These are phyloP conservation scores for Cyclura pinguis DNA, from an alignment of 2,797 vertebrate species.

Conservation along the genomic window DNA sequence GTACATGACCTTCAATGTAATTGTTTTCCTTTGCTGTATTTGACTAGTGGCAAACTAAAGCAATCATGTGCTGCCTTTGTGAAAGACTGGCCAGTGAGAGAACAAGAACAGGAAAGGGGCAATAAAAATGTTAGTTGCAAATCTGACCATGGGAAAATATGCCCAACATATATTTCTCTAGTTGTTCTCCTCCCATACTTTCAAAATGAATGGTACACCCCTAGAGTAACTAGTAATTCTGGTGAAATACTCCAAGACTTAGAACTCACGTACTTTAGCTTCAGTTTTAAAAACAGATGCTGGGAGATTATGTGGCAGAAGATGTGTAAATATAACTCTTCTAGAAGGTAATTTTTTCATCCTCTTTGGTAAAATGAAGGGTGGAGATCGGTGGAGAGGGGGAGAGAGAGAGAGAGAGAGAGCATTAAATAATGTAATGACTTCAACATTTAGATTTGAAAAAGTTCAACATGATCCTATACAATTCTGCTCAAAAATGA, in stretches of 20 bases:
- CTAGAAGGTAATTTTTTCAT: constrained; percentile 51
- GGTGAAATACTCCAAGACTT: background rate
- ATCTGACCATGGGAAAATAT: background rate
- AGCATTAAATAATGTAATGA: background rate
- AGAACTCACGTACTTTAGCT: constrained; percentile 58
- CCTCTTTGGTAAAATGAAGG: constrained; percentile 35
- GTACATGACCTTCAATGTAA: background rate
- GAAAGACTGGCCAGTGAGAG: background rate
- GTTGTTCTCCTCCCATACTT: background rate
- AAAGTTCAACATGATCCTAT: background rate
- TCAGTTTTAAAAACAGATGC: constrained; percentile 57
- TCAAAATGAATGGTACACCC: background rate
- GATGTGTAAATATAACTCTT: constrained; percentile 54
- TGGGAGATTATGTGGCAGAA: constrained; percentile 60
- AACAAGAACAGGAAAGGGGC: background rate
- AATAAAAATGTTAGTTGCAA: background rate
- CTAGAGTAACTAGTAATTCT: background rate
- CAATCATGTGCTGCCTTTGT: background rate
- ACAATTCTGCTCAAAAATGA: too few species aligned
- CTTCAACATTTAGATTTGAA: background rate
- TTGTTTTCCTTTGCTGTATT: background rate
- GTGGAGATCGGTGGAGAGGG: background rate
- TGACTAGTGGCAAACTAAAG: background rate
- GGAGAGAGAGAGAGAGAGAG: background rate
- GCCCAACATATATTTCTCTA: background rate